Evolutionary conservation across 2,888 invertebrate genomes (phyloP), one percentile per base, ranked within the genome.

Genomic region (Ormyrus rosae): DNA sequence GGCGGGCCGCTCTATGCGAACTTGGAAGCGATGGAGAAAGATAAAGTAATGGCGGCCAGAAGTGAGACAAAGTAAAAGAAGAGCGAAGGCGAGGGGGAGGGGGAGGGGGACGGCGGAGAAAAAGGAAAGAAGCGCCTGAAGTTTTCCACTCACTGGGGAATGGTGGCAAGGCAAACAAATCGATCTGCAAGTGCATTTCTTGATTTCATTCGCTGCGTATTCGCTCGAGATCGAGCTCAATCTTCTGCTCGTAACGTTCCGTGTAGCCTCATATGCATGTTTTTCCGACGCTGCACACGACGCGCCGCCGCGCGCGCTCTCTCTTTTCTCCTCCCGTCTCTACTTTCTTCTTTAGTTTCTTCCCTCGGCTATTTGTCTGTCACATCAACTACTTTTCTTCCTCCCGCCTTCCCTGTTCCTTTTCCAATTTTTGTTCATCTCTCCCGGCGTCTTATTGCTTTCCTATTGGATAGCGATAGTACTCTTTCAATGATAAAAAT

Each of bases 141-240:
- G 78, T 78, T 81, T 77, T 81, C 72, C 65, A 65, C 81, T 74
- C 63, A 46, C 74, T 70, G 74, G 75, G 70, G 65, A 71, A 69
- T 75, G 77, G 72, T 60, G 82, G 83, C 82, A 85, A 83, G 82
- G 84, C 87, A 88, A 88, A 87, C 87, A 88, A 88, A 87, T 88
- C 88, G 88, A 87, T 85, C 85, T 84, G 86, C 86, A 83, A 87
- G 85, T 85, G 85, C 85, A 84, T 85, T 86, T 85, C 86, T 86
- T 85, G 84, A 85, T 87, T 86, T 86, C 85, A 84, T 84, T 84
- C 81, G 64, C 74, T 76, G 69, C 81, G 81, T 79, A 68, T 76
- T 68, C 53, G 60, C 13, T 46, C 13, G 55, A 58, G 80, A 65
- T 55, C 68, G 65, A 63, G 79, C 64, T 69, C 80, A 67, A 75